These are phyloP conservation scores for Pampus argenteus DNA, from an alignment of 2,797 vertebrate species.

Conservation along the genomic window DNA sequence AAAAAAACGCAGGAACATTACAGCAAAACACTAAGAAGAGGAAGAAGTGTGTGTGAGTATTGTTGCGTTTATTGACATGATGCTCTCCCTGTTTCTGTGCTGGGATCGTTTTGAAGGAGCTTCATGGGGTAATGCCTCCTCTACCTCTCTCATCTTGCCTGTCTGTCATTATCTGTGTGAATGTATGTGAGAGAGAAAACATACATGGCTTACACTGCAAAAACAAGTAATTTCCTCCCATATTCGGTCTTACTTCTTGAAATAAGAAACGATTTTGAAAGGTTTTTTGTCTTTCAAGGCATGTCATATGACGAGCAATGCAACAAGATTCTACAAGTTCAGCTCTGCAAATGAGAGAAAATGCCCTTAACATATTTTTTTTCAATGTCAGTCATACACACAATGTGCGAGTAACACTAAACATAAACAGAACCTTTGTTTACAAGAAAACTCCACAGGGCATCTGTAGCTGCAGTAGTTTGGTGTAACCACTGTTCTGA, in stretches of 20 bases:
- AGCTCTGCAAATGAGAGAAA: no score
- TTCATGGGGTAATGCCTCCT: constrained; percentile 96
- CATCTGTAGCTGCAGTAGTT: neutral
- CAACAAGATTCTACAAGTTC: neutral
- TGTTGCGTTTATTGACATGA: constrained; percentile 66
- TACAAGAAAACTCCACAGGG: neutral
- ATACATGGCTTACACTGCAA: constrained; percentile 61
- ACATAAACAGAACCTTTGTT: no score
- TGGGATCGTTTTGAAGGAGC: constrained; percentile 92
- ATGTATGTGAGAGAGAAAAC: constrained; percentile 56
- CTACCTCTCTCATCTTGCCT: constrained; percentile 78
- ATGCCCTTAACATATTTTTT: no score
- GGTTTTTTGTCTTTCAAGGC: neutral
- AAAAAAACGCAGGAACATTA: neutral
- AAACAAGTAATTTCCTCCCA: constrained; percentile 68
- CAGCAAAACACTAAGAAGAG: neutral
- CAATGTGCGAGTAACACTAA: no score
- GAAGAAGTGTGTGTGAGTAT: constrained; percentile 9
- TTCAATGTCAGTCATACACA: no score
- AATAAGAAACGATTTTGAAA: neutral
- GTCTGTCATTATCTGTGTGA: constrained; percentile 61
- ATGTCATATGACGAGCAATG: neutral
- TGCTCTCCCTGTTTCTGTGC: constrained; percentile 78
- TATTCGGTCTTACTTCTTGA: constrained; percentile 44
- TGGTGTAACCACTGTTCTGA: neutral